phyloP scores from a whole-genome alignment of 2,797 vertebrate species.

The Triplophysa yarkandensis region DNA sequence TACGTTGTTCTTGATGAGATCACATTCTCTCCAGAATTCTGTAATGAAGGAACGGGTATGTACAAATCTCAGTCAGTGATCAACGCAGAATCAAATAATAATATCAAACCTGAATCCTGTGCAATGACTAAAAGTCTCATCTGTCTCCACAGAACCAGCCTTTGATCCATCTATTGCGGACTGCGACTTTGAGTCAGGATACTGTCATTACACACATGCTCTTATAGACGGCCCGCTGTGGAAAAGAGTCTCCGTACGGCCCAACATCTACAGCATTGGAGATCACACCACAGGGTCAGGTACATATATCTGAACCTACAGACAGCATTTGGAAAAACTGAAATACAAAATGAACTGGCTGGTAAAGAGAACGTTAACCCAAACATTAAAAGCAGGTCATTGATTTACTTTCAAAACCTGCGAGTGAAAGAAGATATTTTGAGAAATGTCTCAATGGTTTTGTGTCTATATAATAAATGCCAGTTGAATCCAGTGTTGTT shows the following conservation, averaged over 20 bases:
- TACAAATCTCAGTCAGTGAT: background rate
- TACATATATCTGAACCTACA: constrained; percentile 58
- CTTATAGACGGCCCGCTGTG: constrained; percentile 72
- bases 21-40: constrained; percentile 88
- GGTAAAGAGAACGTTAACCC: background rate
- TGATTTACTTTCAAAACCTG: too few relatives aligned
- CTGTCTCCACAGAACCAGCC: constrained; percentile 71
- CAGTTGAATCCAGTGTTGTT: too few relatives aligned
- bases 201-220: constrained; percentile 87
- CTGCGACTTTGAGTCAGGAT: constrained; percentile 87
- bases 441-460: too few relatives aligned
- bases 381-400: too few relatives aligned
- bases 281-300: constrained; percentile 92
- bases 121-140: background rate
- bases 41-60: constrained; percentile 84
- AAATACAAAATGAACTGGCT: constrained; percentile 3
- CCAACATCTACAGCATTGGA: constrained; percentile 85
- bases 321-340: too few relatives aligned
- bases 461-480: too few relatives aligned
- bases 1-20: constrained; percentile 90
- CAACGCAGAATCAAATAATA: background rate
- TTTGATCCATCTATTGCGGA: constrained; percentile 82
- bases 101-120: background rate
- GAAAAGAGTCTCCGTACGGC: constrained; percentile 86
- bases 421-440: too few relatives aligned